phyloP scores from a whole-genome alignment of 2,888 invertebrate genomes.

The Lasioglossum vierecki region DNA sequence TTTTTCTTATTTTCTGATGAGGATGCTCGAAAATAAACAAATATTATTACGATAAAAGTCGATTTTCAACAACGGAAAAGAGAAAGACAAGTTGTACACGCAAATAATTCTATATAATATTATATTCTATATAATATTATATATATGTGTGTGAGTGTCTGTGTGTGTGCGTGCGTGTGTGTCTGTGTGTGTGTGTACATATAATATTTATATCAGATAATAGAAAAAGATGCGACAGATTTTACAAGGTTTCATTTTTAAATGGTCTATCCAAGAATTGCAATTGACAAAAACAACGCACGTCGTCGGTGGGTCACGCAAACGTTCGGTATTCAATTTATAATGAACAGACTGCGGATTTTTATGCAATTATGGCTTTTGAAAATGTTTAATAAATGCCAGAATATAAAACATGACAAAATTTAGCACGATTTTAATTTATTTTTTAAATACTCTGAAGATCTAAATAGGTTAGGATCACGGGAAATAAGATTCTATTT shows the following conservation, averaged over 20 bases:
- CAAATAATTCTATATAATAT: no score
- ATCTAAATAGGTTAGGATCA: no score
- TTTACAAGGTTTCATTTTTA: slow-evolving; percentile 51
- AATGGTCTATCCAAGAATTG: slow-evolving; percentile 81
- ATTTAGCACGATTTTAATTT: no score
- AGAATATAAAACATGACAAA: no score
- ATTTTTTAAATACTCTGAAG: no score
- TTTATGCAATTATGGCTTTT: no score
- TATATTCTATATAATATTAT: no score
- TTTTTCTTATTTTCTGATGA: slow-evolving; percentile 81
- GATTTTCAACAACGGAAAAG: slow-evolving; percentile 81
- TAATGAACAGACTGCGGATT: slow-evolving; percentile 36
- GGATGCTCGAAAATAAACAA: slow-evolving; percentile 82
- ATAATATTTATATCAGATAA: slow-evolving; percentile 66
- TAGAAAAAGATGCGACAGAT: slow-evolving; percentile 71
- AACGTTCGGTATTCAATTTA: slow-evolving; percentile 72
- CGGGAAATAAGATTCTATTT: no score
- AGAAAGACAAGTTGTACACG: slow-evolving; percentile 77
- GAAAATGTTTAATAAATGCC: no score
- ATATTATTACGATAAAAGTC: slow-evolving; percentile 81
- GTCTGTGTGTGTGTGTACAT: no score
- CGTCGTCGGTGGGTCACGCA: slow-evolving; percentile 78
- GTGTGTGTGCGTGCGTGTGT: no score
- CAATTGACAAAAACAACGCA: slow-evolving; percentile 80
- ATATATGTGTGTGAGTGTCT: no score